Evolutionary conservation across 1,140 invertebrate genomes (phyloP).

Genomic region (Lanistes nyassanus): DNA sequence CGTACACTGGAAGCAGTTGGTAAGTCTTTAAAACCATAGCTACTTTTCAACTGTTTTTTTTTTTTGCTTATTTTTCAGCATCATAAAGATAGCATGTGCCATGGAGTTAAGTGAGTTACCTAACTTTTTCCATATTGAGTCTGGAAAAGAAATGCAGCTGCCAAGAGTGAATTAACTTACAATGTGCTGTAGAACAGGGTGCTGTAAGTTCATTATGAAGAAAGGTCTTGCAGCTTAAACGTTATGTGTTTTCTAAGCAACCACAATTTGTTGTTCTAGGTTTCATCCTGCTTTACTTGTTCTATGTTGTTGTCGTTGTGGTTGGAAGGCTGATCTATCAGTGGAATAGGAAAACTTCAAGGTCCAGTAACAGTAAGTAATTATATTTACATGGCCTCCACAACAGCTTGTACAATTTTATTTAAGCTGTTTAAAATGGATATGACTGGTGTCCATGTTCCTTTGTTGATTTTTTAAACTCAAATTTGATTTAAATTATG

Average conservation of each 20-base stretch:
- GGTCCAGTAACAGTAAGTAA: background rate
- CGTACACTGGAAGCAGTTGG: constrained; percentile 68
- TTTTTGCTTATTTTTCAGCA: background rate
- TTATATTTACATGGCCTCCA: background rate
- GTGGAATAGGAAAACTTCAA: constrained; percentile 1
- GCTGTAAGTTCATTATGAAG: background rate
- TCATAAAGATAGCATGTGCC: background rate
- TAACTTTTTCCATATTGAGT: background rate
- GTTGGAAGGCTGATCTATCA: constrained; percentile 64
- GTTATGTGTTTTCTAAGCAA: background rate
- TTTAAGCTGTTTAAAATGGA: no score
- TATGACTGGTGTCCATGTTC: no score
- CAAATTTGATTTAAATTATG: no score
- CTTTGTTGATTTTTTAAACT: no score
- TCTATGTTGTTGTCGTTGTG: constrained; percentile 74
- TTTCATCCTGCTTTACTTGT: constrained; percentile 72
- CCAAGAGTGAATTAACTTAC: background rate
- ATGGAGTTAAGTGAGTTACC: background rate
- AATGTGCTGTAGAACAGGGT: background rate
- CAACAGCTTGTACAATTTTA: no score
- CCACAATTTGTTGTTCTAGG: constrained; percentile 65
- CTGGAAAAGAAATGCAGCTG: background rate
- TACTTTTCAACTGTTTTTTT: background rate
- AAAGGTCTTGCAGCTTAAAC: background rate
- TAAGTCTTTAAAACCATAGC: constrained; percentile 39